Base-by-base conservation (phyloP, 2,113 vertebrate species). In the Lethenteron reissneri region DNA sequence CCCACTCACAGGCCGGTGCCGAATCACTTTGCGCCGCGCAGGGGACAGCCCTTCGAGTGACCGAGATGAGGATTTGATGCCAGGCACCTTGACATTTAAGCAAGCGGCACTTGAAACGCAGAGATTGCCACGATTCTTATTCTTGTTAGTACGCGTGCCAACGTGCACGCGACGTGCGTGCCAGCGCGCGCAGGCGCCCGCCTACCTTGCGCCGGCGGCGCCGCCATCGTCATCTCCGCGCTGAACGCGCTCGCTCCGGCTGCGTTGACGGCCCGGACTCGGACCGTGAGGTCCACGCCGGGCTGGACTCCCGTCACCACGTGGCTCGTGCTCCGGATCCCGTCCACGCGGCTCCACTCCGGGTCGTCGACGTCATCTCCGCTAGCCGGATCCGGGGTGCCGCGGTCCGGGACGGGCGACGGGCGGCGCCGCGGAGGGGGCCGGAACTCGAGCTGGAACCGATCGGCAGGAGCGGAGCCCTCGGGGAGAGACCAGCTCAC, bases 241-340 rank as follows among this genome's bases (percentile, higher is more conserved):
- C 92, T 97, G 83, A 94, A 94, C 10, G 94, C 92, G 3, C 92
- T 91, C 0, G 86, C 91, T 0, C 92, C 92, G 0, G 92, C 92
- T 79, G 92, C 95, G 79, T 97, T 97, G 83, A 84, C 90, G 74
- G 91, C 92, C 6, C 84, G 82, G 59, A 97, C 91, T 12, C 90
- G 78, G 11, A 97, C 83, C 75, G 95, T 88, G 0, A 94, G 96
- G 74, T 96, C 84, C 2, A 88, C 86, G 81, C 91, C 85, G 0
- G 87, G 87, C 81, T 92, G 87, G 14, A 91, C 83, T 56, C 85
- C 85, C 75, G 92, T 89, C 0, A 97, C 80, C 56, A 92, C 83
- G 2, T 88, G 84, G 0, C 83, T 88, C 62, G 88, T 92, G 60
- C 90, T 87, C 1, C 83, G 82, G 78, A 95, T 86, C 76, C 92